Conservation (phyloP, 2,888 invertebrate genomes). For the Mythimna loreyi region DNA sequence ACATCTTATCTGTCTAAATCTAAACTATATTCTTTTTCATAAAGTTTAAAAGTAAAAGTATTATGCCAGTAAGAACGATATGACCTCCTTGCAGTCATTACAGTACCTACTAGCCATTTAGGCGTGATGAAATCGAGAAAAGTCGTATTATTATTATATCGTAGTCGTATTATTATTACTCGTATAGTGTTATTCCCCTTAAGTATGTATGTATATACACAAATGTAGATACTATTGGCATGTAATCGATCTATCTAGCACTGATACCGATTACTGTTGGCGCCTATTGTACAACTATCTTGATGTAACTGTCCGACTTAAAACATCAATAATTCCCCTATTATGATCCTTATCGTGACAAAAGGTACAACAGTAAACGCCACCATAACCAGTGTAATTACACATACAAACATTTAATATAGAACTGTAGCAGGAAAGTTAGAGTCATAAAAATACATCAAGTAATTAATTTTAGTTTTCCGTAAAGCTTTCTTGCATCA, state of each 20-base stretch:
- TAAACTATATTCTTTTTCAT: too few relatives aligned
- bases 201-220: background rate
- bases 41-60: too few relatives aligned
- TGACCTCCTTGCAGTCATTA: too few relatives aligned
- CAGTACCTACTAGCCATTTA: too few relatives aligned
- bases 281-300: conserved; percentile 38
- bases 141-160: too few relatives aligned
- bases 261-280: conserved; percentile 31
- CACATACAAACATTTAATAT: background rate
- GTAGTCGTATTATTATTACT: too few relatives aligned
- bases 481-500: background rate
- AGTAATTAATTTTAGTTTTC: background rate
- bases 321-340: conserved; percentile 38
- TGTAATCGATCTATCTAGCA: conserved; percentile 28
- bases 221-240: conserved; percentile 14
- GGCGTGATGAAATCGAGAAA: too few relatives aligned
- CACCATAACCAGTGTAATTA: background rate
- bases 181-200: too few relatives aligned
- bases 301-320: conserved; percentile 30
- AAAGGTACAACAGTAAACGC: conserved; percentile 19
- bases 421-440: background rate
- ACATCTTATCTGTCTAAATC: too few relatives aligned
- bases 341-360: conserved; percentile 37
- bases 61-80: too few relatives aligned
- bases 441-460: background rate